Conservation (phyloP, 2,888 invertebrate genomes). For the Acanthosepion lycidas region DNA sequence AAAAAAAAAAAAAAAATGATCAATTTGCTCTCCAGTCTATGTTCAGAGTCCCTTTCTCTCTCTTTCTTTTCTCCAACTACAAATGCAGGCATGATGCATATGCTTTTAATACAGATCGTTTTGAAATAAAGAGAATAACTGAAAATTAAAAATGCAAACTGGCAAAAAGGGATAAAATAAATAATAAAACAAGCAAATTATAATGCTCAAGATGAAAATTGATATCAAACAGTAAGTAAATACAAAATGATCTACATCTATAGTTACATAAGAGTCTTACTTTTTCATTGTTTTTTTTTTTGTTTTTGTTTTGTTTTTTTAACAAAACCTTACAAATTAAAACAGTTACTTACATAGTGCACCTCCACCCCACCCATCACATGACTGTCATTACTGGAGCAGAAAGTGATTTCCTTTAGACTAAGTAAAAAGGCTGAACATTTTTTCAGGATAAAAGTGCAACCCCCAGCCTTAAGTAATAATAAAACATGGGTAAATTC, state of each 20-base stretch:
- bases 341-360: constrained; percentile 11
- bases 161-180: not conserved
- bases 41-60: not conserved
- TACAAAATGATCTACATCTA: constrained; percentile 20
- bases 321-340: not conserved
- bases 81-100: not conserved
- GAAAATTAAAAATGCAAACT: not conserved
- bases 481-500: not conserved
- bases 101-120: not conserved
- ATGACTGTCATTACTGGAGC: no score
- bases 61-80: not conserved
- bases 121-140: constrained; percentile 1
- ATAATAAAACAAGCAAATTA: not conserved
- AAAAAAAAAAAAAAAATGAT: not conserved
- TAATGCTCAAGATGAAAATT: constrained; percentile 11
- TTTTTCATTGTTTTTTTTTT: not conserved
- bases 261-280: not conserved
- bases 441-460: not conserved
- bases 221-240: constrained; percentile 33
- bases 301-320: not conserved
- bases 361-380: not conserved
- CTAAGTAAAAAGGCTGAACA: not conserved
- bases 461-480: not conserved
- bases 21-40: not conserved
- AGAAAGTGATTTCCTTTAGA: not conserved